phyloP scores from a whole-genome alignment of 2,797 vertebrate species.

The Alfaro cultratus region DNA sequence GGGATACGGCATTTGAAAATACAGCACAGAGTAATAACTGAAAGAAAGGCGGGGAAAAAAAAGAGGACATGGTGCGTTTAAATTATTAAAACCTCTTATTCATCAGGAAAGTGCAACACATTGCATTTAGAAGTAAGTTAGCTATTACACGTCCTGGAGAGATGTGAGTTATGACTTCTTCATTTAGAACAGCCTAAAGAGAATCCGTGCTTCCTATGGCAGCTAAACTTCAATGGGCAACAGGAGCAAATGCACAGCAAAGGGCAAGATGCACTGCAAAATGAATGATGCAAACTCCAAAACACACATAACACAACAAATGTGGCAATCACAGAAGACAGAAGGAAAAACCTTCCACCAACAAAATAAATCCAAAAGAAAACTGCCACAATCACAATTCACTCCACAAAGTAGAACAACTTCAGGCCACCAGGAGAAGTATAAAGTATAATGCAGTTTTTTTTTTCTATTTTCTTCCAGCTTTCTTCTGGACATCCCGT shows the following conservation, averaged over 20 bases:
- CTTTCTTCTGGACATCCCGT: neutral
- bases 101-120: neutral
- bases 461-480: no score
- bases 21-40: slow-evolving; percentile 96
- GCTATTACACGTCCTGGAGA: neutral
- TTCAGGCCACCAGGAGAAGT: no score
- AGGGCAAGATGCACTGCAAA: no score
- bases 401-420: neutral
- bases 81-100: neutral
- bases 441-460: no score
- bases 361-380: neutral
- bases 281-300: neutral
- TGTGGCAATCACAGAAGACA: neutral
- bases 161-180: neutral
- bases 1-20: slow-evolving; percentile 98
- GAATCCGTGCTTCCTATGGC: neutral
- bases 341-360: neutral
- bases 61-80: neutral
- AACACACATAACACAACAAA: neutral
- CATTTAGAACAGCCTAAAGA: neutral
- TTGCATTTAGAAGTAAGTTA: neutral
- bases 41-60: neutral
- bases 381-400: neutral
- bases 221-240: neutral
- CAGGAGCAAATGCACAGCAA: no score